Evolutionary conservation across 2,888 invertebrate genomes (phyloP).

Genomic region (Dilophus febrilis): DNA sequence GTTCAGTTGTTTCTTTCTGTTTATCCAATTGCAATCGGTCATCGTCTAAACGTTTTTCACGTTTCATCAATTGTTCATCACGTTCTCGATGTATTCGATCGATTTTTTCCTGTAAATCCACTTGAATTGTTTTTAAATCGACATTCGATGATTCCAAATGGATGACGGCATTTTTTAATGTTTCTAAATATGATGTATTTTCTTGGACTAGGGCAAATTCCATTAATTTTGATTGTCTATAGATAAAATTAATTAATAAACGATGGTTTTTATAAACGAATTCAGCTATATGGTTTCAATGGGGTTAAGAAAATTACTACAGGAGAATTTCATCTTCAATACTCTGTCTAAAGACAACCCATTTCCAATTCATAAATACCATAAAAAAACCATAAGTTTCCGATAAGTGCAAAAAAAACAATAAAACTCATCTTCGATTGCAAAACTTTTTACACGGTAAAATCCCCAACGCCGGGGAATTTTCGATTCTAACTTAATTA

Average conservation of each 20-base stretch:
- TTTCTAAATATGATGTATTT: slow-evolving; percentile 25
- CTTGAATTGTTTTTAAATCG: slow-evolving; percentile 20
- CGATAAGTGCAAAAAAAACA: too few relatives aligned
- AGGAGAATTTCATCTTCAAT: too few relatives aligned
- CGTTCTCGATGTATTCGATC: slow-evolving; percentile 19
- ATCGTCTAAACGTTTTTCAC: slow-evolving; percentile 23
- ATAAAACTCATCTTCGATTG: too few relatives aligned
- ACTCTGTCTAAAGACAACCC: too few relatives aligned
- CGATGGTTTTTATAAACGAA: slow-evolving; percentile 1
- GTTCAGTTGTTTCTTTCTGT: slow-evolving; percentile 19
- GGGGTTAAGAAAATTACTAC: too few relatives aligned
- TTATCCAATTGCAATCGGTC: slow-evolving; percentile 21
- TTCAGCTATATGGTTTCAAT: too few relatives aligned
- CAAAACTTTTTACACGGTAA: too few relatives aligned
- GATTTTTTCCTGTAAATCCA: slow-evolving; percentile 20
- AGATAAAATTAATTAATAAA: background rate
- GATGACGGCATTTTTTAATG: slow-evolving; percentile 22
- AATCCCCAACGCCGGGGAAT: too few relatives aligned
- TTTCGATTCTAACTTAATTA: too few relatives aligned
- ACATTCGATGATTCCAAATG: slow-evolving; percentile 20
- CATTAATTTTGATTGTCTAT: slow-evolving; percentile 23
- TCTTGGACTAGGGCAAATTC: slow-evolving; percentile 27
- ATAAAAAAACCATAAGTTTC: too few relatives aligned
- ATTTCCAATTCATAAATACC: too few relatives aligned
- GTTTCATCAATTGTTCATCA: slow-evolving; percentile 18